These are phyloP conservation scores for Drosophila emarginata DNA, from an alignment of 2,888 invertebrate species.

Conservation along the genomic window DNA sequence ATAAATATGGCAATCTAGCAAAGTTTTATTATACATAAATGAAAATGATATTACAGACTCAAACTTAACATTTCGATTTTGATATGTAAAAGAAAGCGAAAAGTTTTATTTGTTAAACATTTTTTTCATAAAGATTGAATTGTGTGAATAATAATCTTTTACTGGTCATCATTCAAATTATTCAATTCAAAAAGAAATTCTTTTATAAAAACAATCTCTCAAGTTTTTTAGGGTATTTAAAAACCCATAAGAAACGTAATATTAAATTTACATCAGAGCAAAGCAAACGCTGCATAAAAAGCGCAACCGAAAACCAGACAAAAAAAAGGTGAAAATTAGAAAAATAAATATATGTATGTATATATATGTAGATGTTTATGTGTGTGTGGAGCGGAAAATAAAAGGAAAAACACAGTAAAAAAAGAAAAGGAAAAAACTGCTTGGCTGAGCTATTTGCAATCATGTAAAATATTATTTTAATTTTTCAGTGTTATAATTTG, in stretches of 20 bases:
- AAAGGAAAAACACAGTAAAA: conserved; percentile 21
- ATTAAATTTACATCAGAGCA: conserved; percentile 9
- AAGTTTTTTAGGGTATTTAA: conserved; percentile 20
- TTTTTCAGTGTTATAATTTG: conserved; percentile 60
- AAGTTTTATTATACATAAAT: no score
- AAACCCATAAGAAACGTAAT: conserved; percentile 16
- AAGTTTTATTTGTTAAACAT: no score
- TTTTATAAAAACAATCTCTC: conserved; percentile 9
- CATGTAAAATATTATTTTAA: conserved; percentile 75
- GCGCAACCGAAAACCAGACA: conserved; percentile 40
- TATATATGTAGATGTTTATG: conserved; percentile 13
- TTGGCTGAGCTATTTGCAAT: conserved; percentile 67
- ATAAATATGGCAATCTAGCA: no score
- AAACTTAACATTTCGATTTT: no score
- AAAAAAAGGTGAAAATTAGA: conserved; percentile 65
- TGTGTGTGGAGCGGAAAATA: conserved; percentile 2
- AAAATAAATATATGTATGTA: conserved; percentile 37
- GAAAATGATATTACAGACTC: no score
- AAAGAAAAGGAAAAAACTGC: conserved; percentile 25
- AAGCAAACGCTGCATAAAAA: conserved; percentile 38
- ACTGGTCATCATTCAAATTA: no score
- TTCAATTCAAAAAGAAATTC: no score
- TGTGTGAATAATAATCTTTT: no score
- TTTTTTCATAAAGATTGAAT: no score
- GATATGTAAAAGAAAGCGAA: no score